These are phyloP conservation scores for Potorous gilbertii DNA, from an alignment of 2,797 vertebrate species.

Conservation along the genomic window DNA sequence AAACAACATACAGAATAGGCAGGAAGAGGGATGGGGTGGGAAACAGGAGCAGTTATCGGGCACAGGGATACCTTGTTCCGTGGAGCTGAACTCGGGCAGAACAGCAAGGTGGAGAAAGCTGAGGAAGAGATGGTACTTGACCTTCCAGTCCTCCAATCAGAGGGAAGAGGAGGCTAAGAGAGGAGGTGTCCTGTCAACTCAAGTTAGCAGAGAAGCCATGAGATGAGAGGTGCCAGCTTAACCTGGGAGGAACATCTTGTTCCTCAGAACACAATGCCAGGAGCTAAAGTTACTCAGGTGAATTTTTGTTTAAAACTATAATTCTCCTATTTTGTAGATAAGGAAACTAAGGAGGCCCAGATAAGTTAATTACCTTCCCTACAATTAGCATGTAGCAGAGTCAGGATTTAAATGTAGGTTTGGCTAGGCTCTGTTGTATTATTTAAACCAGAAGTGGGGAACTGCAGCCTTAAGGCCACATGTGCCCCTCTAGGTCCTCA, in stretches of 20 bases:
- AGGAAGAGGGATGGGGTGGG: not conserved
- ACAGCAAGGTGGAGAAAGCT: not conserved
- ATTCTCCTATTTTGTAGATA: not conserved
- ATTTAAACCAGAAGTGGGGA: not conserved
- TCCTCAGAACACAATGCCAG: not conserved
- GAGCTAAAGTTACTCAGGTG: not conserved
- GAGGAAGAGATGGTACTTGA: not conserved
- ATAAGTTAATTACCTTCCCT: not conserved
- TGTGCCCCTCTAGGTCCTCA: no score
- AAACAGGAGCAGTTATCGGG: not conserved
- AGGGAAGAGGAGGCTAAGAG: not conserved
- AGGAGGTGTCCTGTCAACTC: not conserved
- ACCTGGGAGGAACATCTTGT: not conserved
- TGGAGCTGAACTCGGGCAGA: not conserved
- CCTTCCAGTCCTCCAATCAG: not conserved
- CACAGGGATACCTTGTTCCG: not conserved
- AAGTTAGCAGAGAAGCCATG: not conserved
- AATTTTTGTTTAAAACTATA: not conserved
- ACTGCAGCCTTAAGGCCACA: no score
- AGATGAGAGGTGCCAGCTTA: not conserved
- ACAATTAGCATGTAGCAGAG: not conserved
- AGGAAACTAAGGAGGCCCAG: not conserved
- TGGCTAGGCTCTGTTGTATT: not conserved
- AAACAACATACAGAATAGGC: not conserved
- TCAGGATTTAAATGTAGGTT: not conserved